Evolutionary conservation across 2,113 vertebrate species (phyloP), one percentile per base, ranked within the genome.

Genomic region (Pteronura brasiliensis): DNA sequence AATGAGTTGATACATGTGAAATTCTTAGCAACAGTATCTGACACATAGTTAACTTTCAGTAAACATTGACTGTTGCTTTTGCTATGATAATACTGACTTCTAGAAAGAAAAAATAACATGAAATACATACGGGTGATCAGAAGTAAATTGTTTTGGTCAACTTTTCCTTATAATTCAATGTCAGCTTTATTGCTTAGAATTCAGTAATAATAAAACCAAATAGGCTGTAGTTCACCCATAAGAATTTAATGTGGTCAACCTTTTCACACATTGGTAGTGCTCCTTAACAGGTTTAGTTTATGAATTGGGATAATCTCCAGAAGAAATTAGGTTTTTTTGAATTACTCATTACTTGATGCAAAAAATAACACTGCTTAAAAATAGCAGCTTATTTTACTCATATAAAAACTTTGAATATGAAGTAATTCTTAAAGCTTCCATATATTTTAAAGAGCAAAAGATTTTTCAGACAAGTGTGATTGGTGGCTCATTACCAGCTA

Each of bases 371-470:
- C 25, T 81, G 20, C 27, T 93, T 96, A 72, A 72, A 93, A 95
- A 59, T 93, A 81, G 25, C 39, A 67, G 34, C 34, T 88, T 88
- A 79, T 83, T 86, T 93, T 77, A 79, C 55, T 88, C 67, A 13
- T 93, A 31, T 65, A 55, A 74, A 77, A 39, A 79, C 27, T 63
- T 36, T 65, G 44, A 59, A 27, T 55, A 1, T 93, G 18, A 87
- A 71, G 55, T 71, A 88, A 65, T 63, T 91, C 36, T 79, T 77
- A 88, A 83, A 76, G 27, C 20, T 21, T 85, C 39, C 36, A 4
- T 69, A 6, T 67, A 39, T 92, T 95, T 95, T 80, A 92, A 96
- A 81, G 49, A 95, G 8, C 71, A 71, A 82, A 82, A 96, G 92
- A 86, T 69, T 96, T 96, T 95, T 89, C 59, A 72, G 59, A 88